Base-by-base conservation (phyloP, 1,140 invertebrate genomes). In the Cheumatopsyche charites region DNA sequence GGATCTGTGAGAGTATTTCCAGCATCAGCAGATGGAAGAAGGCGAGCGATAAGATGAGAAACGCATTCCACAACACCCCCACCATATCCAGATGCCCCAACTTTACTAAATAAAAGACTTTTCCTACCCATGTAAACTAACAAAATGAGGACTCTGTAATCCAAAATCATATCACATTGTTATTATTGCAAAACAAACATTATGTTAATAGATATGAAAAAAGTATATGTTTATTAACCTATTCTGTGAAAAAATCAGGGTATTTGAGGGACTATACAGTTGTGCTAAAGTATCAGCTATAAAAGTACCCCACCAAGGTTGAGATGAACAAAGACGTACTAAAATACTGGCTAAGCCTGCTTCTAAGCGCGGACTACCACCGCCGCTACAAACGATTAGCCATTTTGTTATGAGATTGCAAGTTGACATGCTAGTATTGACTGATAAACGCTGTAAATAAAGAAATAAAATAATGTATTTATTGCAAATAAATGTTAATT, bases 291-390 rank as follows among this genome's bases (percentile, higher is more conserved):
- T 92, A 77, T 91, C 91, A 0, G 92, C 90, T 3, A 97, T 84
- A 78, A 95, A 95, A 70, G 91, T 87, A 12, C 94, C 94, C 94
- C 94, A 97, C 93, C 93, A 97, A 0, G 87, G 84, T 79, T 92
- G 89, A 68, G 88, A 86, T 61, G 90, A 90, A 81, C 92, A 94
- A 77, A 92, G 89, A 36, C 92, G 88, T 23, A 93, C 90, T 76
- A 96, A 82, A 70, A 96, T 84, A 25, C 93, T 91, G 6, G 90
- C 92, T 17, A 89, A 86, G 21, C 89, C 85, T 5, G 93, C 85
- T 79, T 94, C 92, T 25, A 91, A 84, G 70, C 90, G 85, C 1
- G 75, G 75, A 29, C 75, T 70, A 3, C 70, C 36, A 86, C 85
- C 80, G 78, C 87, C 81, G 43, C 81, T 79, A 75, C 80, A 78